phyloP scores from a whole-genome alignment of 1,140 invertebrate genomes.

The Caligus rogercresseyi region DNA sequence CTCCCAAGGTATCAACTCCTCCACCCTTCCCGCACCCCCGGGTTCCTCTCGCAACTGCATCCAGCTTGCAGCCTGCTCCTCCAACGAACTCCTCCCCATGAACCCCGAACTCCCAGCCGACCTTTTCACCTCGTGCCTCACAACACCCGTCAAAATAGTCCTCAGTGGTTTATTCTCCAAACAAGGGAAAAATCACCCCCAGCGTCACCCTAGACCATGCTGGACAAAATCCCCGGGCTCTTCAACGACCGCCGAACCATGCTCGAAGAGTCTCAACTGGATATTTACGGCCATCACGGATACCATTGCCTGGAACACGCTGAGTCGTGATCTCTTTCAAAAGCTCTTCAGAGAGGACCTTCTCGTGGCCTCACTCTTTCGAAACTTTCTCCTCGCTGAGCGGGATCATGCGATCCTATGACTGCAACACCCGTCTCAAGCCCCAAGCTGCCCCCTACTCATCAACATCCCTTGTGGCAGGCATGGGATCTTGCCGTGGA shows the following conservation, averaged over 20 bases:
- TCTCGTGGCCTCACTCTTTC: constrained; percentile 89
- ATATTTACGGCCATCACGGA: constrained; percentile 99
- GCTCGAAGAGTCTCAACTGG: constrained; percentile 95
- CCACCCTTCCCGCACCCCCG: neutral
- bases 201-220: constrained; percentile 22
- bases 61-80: constrained; percentile 80
- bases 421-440: constrained; percentile 83
- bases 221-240: constrained; percentile 40
- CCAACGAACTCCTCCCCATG: constrained; percentile 83
- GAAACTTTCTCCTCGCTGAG: constrained; percentile 92
- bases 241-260: constrained; percentile 86
- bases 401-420: constrained; percentile 86
- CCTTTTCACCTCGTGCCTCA: constrained; percentile 92
- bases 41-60: constrained; percentile 66
- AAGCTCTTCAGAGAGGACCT: constrained; percentile 91
- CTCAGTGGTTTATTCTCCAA: constrained; percentile 56
- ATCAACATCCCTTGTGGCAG: constrained; percentile 74
- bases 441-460: constrained; percentile 72
- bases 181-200: constrained; percentile 22
- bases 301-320: constrained; percentile 97
- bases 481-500: constrained; percentile 96
- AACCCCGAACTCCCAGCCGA: constrained; percentile 96
- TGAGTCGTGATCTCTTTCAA: constrained; percentile 85
- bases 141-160: constrained; percentile 92
- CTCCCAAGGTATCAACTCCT: constrained; percentile 7